Evolutionary conservation across 2,888 invertebrate genomes (phyloP), one percentile per base, ranked within the genome.

Genomic region (Venusia cambrica): DNA sequence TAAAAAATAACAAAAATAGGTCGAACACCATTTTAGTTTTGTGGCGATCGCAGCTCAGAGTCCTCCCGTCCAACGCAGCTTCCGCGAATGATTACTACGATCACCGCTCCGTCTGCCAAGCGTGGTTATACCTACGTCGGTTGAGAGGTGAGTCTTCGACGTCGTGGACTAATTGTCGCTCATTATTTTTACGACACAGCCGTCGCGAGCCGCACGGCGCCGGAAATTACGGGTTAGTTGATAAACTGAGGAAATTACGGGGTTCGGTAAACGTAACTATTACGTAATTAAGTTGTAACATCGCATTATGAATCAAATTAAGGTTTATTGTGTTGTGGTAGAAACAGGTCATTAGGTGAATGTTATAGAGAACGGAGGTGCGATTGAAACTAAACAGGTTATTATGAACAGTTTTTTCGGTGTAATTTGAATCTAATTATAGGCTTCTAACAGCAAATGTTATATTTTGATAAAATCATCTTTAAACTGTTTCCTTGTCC

Each of bases 151-250:
- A n/a, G n/a, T n/a, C n/a, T n/a, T n/a, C n/a, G n/a, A n/a, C n/a
- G 33, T 42, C 33, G 34, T 37, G 4, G 8, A 3, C 33, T 46
- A 38, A 50, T 45, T 46, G 40, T 33, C 36, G 10, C 25, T 22
- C 36, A 45, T 50, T 45, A 43, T 26, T 14, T 44, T 47, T 45
- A 50, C 37, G 45, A 43, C 37, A 32, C 45, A 36, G 36, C 30
- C 34, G 38, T 20, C 36, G 27, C 4, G 14, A 5, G 14, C 15
- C 35, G 21, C 38, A 17, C 19, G 24, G 6, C n/a, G n/a, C n/a
- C n/a, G 16, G 12, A 22, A 35, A 34, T 38, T 12, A 31, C 30
- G 21, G 26, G 37, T 14, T 32, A 20, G 28, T 35, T 34, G 15
- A 38, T 24, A 29, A 39, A 33, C 37, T 21, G 18, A 3, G 15